Base-by-base conservation (phyloP, 2,888 invertebrate species). In the Himalopsyche anomala region DNA sequence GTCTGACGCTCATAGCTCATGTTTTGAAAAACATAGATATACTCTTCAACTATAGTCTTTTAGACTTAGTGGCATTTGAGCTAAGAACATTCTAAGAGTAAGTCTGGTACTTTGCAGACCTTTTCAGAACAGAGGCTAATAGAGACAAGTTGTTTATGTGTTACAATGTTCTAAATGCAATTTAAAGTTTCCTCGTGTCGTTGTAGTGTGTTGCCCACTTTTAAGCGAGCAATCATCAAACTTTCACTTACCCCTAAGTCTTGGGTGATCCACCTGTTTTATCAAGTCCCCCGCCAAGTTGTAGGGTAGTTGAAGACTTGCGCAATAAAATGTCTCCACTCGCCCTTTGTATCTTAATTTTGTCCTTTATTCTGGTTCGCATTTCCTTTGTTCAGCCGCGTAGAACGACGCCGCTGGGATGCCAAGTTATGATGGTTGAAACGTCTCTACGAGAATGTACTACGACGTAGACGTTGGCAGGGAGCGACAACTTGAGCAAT, bases 261-360 rank as follows among this genome's bases (percentile, higher is more conserved):
- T 19, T 28, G 15, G 62, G 62, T 19, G 62, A 62, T 62, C 62
- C 28, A 62, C 62, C 62, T 62, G 62, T 62, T 62, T 15, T 51
- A 51, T 15, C 19, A 62, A 62, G 62, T 62, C 28, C 8, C 62
- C n/a, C n/a, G 6, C 19, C 62, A 62, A 62, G 62, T 62, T 62
- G 62, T n/a, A 11, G 62, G 62, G 62, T 62, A 62, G 62, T 62
- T 19, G n/a, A 62, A 28, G 62, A 62, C 62, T 62, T 62, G 62
- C 74, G 82, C 79, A 85, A 85, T 85, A 82, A 85, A 85, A 85
- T 82, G 85, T 82, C 79, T 62, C 84, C 81, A 80, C 81, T 83
- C 80, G 81, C 80, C 88, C 84, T 88, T 88, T 88, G 88, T 88
- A 84, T 87, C 88, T 88, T 88, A 88, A 88, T 88, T 88, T 86